Evolutionary conservation across 2,888 invertebrate species (phyloP).

Genomic region (Lepidocyrtoides sp.): DNA sequence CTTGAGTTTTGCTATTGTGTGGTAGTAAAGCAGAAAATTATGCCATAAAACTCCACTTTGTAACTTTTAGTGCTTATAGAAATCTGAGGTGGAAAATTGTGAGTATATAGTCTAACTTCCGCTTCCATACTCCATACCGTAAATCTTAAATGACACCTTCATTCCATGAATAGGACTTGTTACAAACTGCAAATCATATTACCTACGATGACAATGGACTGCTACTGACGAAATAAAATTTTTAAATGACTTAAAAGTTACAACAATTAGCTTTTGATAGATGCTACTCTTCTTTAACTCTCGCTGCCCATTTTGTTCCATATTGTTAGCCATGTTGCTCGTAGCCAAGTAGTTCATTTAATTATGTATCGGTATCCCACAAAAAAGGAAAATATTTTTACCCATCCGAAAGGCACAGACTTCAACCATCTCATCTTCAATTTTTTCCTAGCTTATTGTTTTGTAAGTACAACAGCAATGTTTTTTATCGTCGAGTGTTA

Average conservation of each 20-base stretch:
- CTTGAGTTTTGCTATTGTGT: neutral
- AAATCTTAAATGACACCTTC: no score
- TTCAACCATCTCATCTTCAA: slow-evolving; percentile 23
- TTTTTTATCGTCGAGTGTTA: neutral
- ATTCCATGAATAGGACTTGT: no score
- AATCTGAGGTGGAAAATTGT: neutral
- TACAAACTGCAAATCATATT: no score
- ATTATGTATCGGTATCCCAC: slow-evolving; percentile 65
- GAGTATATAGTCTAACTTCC: neutral
- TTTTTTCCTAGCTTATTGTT: slow-evolving; percentile 19
- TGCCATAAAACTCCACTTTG: slow-evolving; percentile 60
- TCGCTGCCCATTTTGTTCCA: neutral
- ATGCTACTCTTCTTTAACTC: no score
- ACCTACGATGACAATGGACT: no score
- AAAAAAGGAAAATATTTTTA: slow-evolving; percentile 30
- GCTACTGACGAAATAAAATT: no score
- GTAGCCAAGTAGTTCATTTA: no score
- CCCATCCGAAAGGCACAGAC: neutral
- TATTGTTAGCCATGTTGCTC: no score
- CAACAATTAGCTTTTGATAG: no score
- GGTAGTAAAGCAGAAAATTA: slow-evolving; percentile 35
- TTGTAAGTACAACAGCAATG: slow-evolving; percentile 8
- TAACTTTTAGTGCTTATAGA: slow-evolving; percentile 55
- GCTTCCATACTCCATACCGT: no score
- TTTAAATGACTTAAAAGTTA: no score